Conservation (phyloP, 2,113 vertebrate species). For the Stegastes partitus region DNA sequence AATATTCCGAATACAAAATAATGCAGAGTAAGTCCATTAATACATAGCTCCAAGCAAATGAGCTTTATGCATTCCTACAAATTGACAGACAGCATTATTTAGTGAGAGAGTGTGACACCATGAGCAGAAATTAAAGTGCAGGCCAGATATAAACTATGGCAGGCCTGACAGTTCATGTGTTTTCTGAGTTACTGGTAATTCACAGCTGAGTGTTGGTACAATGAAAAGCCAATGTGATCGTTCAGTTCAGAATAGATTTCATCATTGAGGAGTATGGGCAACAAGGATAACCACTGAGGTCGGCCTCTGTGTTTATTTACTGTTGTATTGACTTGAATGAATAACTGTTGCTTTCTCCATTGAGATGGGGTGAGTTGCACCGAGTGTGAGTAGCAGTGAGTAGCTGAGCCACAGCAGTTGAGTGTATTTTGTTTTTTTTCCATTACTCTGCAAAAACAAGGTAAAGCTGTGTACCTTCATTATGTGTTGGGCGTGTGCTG, state of each 20-base stretch:
- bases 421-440: not conserved
- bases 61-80: not conserved
- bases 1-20: conserved; percentile 6
- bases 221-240: not conserved
- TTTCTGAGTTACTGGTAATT: not conserved
- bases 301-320: not conserved
- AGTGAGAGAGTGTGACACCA: not conserved
- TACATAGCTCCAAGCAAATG: not conserved
- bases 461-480: not conserved
- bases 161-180: not conserved
- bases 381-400: not conserved
- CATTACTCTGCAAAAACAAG: not conserved
- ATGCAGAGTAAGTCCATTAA: conserved; percentile 13
- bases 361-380: not conserved
- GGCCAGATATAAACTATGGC: not conserved
- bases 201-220: not conserved
- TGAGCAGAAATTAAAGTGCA: not conserved
- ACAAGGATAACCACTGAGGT: not conserved
- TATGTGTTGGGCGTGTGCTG: not conserved
- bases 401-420: not conserved
- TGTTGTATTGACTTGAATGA: not conserved
- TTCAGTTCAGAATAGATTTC: not conserved
- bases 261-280: not conserved
- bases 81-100: conserved; percentile 12
- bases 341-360: too few species aligned